Conservation (phyloP, 2,888 invertebrate genomes). For the Dione vanillae region DNA sequence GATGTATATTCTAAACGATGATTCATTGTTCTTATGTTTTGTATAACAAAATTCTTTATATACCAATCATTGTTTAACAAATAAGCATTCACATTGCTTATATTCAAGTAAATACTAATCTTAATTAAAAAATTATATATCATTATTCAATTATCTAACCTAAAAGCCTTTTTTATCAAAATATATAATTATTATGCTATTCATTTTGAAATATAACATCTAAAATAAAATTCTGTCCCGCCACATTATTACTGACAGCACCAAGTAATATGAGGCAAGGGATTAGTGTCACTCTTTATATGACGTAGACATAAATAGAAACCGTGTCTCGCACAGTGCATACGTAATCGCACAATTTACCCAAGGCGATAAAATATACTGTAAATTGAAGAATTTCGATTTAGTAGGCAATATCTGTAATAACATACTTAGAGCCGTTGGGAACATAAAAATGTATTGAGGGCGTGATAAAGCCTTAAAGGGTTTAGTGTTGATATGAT, state of each 20-base stretch:
- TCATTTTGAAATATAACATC: not conserved
- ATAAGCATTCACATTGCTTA: too few species aligned
- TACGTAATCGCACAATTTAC: conserved; percentile 25
- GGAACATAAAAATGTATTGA: conserved; percentile 42
- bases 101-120: too few species aligned
- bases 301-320: conserved; percentile 15
- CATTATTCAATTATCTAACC: too few species aligned
- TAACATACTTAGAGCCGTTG: conserved; percentile 37
- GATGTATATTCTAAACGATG: too few species aligned
- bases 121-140: too few species aligned
- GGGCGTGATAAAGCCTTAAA: not conserved
- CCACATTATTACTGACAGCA: conserved; percentile 2
- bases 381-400: conserved; percentile 40
- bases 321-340: too few species aligned
- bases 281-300: conserved; percentile 12
- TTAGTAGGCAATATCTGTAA: conserved; percentile 40
- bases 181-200: not conserved
- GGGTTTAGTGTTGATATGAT: not conserved
- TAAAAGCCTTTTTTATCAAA: too few species aligned
- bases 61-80: too few species aligned
- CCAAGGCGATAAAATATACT: conserved; percentile 33
- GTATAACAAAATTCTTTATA: too few species aligned
- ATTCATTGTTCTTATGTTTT: too few species aligned
- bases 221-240: not conserved
- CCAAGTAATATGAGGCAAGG: conserved; percentile 1